Conservation (phyloP, 2,113 vertebrate genomes). For the Papio anubis region DNA sequence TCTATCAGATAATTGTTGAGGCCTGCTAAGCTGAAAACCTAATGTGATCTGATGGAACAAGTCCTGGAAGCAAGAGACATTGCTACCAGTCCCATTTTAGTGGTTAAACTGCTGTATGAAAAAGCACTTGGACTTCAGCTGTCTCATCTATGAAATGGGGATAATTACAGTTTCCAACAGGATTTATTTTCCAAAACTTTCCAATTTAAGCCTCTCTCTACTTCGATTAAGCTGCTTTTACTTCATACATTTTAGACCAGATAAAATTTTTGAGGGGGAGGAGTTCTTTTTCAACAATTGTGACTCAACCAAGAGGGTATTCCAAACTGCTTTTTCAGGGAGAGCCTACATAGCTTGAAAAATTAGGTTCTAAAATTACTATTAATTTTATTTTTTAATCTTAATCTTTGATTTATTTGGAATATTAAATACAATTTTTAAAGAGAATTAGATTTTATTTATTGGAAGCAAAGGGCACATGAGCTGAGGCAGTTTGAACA, state of each 20-base stretch:
- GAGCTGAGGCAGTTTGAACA: neutral
- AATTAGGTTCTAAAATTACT: slow-evolving; percentile 32
- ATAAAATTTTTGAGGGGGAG: neutral
- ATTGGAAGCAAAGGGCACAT: neutral
- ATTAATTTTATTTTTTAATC: neutral
- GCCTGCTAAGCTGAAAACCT: neutral
- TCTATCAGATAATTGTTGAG: neutral
- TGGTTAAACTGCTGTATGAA: neutral
- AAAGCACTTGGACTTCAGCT: neutral
- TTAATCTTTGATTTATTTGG: slow-evolving; percentile 28
- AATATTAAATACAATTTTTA: slow-evolving; percentile 23
- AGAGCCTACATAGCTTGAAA: neutral
- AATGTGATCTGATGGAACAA: neutral
- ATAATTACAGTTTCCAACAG: neutral
- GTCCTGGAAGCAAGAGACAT: neutral
- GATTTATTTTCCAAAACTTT: slow-evolving; percentile 13
- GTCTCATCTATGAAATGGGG: slow-evolving; percentile 5
- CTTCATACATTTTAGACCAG: neutral
- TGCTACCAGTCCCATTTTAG: neutral
- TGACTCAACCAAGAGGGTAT: neutral
- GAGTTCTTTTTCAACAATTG: neutral
- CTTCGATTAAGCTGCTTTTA: neutral
- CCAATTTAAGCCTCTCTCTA: neutral
- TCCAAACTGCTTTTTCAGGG: neutral
- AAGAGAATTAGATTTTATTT: slow-evolving; percentile 16